These are phyloP conservation scores for Lasius platythorax DNA, from an alignment of 2,888 invertebrate genomes.

Conservation along the genomic window DNA sequence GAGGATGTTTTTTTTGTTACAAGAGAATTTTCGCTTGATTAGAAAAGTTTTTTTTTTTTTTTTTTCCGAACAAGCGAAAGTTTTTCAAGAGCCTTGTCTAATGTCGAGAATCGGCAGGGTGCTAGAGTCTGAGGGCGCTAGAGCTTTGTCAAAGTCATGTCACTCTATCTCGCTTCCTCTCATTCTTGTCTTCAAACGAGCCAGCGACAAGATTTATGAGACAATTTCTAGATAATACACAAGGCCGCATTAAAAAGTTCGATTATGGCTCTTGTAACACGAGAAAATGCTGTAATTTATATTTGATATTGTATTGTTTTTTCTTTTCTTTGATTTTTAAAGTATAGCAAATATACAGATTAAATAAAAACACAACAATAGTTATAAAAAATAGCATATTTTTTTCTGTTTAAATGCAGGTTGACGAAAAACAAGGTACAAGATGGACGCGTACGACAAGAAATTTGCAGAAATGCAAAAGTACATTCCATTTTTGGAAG, in stretches of 20 bases:
- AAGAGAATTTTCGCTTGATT: neutral
- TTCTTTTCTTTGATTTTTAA: neutral
- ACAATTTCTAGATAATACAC: neutral
- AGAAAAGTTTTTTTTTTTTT: neutral
- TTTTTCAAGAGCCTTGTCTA: neutral
- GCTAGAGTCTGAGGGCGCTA: neutral
- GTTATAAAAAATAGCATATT: slow-evolving; percentile 9
- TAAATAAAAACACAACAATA: neutral
- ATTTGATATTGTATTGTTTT: neutral
- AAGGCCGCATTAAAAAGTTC: neutral
- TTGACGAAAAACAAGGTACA: slow-evolving; percentile 64
- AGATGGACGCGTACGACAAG: slow-evolving; percentile 87
- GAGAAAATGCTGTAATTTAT: neutral
- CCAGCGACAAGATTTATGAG: neutral
- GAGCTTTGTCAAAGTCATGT: neutral
- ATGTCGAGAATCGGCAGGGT: neutral
- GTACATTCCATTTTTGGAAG: slow-evolving; percentile 91
- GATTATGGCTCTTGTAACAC: neutral
- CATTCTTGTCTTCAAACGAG: neutral
- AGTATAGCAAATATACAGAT: neutral
- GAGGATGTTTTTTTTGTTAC: neutral
- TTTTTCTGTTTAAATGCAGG: slow-evolving; percentile 63
- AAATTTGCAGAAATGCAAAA: slow-evolving; percentile 90
- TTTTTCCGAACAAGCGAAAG: neutral
- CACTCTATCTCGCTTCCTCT: neutral